A percentile compares a stretch with the other conserved stretches of the same genome.
phyloP scores from a whole-genome alignment of 2,797 vertebrate species.

The Gambusia yucatana region DNA sequence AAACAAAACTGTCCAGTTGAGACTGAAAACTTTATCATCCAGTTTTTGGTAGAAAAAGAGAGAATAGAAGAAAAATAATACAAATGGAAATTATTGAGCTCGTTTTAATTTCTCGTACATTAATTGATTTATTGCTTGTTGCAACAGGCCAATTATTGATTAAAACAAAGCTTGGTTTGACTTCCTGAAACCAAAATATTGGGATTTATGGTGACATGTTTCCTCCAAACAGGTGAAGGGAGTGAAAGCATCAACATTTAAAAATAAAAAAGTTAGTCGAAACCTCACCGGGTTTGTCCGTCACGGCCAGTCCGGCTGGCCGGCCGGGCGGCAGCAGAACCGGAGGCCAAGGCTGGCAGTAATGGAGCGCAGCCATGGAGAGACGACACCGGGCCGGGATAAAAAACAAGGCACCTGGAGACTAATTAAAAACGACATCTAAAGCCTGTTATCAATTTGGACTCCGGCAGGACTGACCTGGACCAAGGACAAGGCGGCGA shows the following conservation, averaged over 20 bases:
- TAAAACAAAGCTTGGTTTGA: not conserved
- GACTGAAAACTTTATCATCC: no score
- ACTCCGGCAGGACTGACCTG: constrained; percentile 46
- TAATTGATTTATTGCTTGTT: no score
- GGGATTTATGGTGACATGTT: constrained; percentile 12
- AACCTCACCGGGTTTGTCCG: not conserved
- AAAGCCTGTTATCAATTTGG: constrained; percentile 68
- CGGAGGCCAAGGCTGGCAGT: constrained; percentile 40
- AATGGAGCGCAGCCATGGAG: constrained; percentile 51
- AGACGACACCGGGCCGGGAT: constrained; percentile 5
- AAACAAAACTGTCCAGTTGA: no score
- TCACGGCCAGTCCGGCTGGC: not conserved
- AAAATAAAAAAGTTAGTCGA: constrained; percentile 2
- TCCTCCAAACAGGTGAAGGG: constrained; percentile 14
- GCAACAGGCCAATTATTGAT: not conserved
- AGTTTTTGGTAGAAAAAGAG: no score
- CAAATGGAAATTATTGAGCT: no score
- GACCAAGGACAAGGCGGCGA: constrained; percentile 52
- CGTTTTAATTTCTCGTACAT: no score
- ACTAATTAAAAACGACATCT: constrained; percentile 72
- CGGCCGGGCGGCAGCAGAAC: constrained; percentile 40
- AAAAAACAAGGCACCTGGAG: constrained; percentile 38
- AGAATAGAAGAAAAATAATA: no score
- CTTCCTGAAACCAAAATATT: not conserved
- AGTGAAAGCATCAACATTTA: not conserved